Base-by-base conservation (phyloP, 2,797 vertebrate species). In the Lophius americanus region DNA sequence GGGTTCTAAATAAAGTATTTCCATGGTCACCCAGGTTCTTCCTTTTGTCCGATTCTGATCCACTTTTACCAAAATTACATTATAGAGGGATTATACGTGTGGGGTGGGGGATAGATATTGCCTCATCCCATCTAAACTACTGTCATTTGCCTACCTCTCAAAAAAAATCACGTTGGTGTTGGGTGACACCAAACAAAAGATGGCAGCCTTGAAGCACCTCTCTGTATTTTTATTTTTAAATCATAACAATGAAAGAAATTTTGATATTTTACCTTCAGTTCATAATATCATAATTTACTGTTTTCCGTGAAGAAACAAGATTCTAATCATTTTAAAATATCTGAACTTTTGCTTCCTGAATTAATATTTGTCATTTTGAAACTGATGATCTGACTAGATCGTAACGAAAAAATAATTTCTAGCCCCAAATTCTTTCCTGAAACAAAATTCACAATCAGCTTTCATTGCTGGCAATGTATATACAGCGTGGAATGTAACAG, bases 341-440 rank as follows among this genome's bases (percentile, higher is more conserved):
- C 23, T 23, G 23, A 78, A 81, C 72, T 76, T 82, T 75, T 74
- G 82, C 72, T 66, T 81, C 70, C 65, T 58, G 73, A 79, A 77
- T 83, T 82, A 84, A 51, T 63, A 75, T 82, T 79, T 77, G 70
- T 78, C 79, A 76, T 80, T 69, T 75, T 80, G 85, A 64, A 75
- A 73, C 51, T 76, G 67, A 64, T 70, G 51, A 49, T 64, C 46
- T 41, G 59, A 65, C 75, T 80, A 68, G 82, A 85, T 84, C 78
- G 64, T 51, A 63, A 51, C 47, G 51, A 13, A 10, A 37, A 14
- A 48, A 9, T 42, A 7, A 8, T 42, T 9, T 42, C 41, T 42
- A 10, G 8, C 10, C 2, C n/a, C 37, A 67, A 7, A 81, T 73
- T 54, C 9, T 51, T 77, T 55, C 23, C 42, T 60, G 35, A 76